Evolutionary conservation across 2,888 invertebrate species (phyloP), one percentile per base, ranked within the genome.

Genomic region (Mylabris sibirica): DNA sequence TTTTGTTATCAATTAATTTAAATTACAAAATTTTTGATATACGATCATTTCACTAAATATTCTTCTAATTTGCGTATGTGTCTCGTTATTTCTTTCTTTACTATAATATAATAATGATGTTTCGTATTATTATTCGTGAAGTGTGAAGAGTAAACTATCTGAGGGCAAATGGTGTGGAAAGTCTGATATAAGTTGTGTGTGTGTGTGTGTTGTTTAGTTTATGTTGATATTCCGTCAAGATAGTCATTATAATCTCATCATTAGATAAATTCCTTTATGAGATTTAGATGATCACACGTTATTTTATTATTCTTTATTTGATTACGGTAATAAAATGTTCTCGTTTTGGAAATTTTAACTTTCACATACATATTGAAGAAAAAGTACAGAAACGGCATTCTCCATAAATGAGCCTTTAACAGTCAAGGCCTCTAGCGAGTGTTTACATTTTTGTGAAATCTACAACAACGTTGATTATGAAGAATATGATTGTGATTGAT

Each of bases 181-280:
- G 70, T 63, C 75, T 75, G 79, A 80, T 79, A 79, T 75, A 26
- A 57, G 0, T 11, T 14, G 75, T 24, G 61, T 49, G 64, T 66
- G 71, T 69, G 30, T 30, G 30, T 30, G 6, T 30, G 5, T 30
- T 30, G 30, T 30, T 30, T 30, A 30, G 30, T 30, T 30, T 30
- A 8, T 3, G 72, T 74, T 76, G 77, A 77, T 77, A 77, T 78
- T 73, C 75, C 69, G 70, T 68, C 64, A 69, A 75, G 77, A 77
- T 77, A 75, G 76, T 76, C 78, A 79, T 79, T 79, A 79, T 79
- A 79, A 79, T 79, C 78, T 77, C 79, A 78, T 79, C 76, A 79
- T 53, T 74, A 77, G 75, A 77, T 30, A 30, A 30, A 30, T 30
- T 30, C 30, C 30, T 30, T 30, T 4, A 30, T 8, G 30, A 30